Conservation (phyloP, 1,140 invertebrate species). For the Nylanderia fulva region DNA sequence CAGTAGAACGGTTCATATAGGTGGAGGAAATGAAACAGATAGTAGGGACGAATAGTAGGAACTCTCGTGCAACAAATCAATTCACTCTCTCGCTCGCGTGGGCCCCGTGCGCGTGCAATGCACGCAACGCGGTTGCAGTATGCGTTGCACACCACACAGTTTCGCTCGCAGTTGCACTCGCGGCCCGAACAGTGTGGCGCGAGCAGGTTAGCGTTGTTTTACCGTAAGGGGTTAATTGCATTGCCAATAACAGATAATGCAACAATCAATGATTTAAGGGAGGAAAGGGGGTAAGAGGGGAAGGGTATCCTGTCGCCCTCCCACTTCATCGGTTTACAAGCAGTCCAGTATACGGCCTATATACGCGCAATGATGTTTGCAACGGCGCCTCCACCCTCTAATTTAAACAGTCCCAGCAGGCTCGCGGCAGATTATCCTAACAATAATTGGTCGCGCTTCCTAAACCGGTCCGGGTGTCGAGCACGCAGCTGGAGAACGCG, state of each 20-base stretch:
- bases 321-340: conserved; percentile 51
- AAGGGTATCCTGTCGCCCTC: conserved; percentile 44
- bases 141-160: conserved; percentile 9
- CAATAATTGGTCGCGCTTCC: conserved; percentile 81
- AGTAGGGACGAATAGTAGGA: conserved; percentile 37
- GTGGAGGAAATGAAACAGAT: conserved; percentile 39
- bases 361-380: conserved; percentile 76
- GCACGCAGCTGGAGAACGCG: conserved; percentile 78
- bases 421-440: conserved; percentile 83
- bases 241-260: conserved; percentile 86
- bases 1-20: not conserved
- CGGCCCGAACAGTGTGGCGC: conserved; percentile 34
- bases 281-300: conserved; percentile 39
- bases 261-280: conserved; percentile 85
- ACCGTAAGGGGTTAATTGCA: conserved; percentile 85
- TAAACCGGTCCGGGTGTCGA: conserved; percentile 72
- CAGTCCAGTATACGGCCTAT: conserved; percentile 55
- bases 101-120: not conserved
- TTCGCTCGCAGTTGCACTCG: conserved; percentile 47
- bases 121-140: conserved; percentile 26
- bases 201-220: conserved; percentile 79
- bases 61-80: conserved; percentile 76
- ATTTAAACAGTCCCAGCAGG: conserved; percentile 83
- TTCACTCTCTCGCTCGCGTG: conserved; percentile 63
- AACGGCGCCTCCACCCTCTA: conserved; percentile 75